Conservation (phyloP, 1,140 invertebrate genomes). For the Dryas iulia region DNA sequence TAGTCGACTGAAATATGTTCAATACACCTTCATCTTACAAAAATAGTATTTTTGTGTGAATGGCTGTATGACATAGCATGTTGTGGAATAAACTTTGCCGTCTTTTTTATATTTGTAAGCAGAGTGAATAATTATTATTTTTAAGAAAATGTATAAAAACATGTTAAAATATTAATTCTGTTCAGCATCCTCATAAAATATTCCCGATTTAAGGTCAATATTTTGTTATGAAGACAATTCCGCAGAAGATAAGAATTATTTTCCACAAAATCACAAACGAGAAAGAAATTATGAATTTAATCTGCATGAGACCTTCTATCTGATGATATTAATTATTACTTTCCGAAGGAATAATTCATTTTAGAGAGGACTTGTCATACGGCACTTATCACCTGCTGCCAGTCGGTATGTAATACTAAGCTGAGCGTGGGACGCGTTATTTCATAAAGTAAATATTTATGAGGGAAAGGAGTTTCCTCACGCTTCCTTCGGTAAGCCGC, state of each 20-base stretch:
- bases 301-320: background rate
- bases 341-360: slow-evolving; percentile 1
- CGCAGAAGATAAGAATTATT: background rate
- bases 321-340: background rate
- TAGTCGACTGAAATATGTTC: too few relatives aligned
- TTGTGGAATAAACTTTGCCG: too few relatives aligned
- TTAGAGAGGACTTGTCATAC: background rate
- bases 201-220: too few relatives aligned
- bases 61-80: too few relatives aligned
- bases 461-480: slow-evolving; percentile 69
- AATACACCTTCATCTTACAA: too few relatives aligned
- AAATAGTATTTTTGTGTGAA: too few relatives aligned
- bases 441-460: slow-evolving; percentile 81
- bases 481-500: slow-evolving; percentile 67
- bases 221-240: too few relatives aligned
- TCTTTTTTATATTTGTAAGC: too few relatives aligned
- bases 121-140: too few relatives aligned
- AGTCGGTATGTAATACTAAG: slow-evolving; percentile 63
- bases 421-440: slow-evolving; percentile 63
- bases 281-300: background rate
- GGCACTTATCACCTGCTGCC: slow-evolving; percentile 68
- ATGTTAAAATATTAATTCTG: too few relatives aligned
- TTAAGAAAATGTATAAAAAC: too few relatives aligned
- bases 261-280: background rate
- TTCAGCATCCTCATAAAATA: too few relatives aligned